These are phyloP conservation scores for Aptenodytes patagonicus DNA, from an alignment of 2,113 vertebrate species.

Conservation along the genomic window DNA sequence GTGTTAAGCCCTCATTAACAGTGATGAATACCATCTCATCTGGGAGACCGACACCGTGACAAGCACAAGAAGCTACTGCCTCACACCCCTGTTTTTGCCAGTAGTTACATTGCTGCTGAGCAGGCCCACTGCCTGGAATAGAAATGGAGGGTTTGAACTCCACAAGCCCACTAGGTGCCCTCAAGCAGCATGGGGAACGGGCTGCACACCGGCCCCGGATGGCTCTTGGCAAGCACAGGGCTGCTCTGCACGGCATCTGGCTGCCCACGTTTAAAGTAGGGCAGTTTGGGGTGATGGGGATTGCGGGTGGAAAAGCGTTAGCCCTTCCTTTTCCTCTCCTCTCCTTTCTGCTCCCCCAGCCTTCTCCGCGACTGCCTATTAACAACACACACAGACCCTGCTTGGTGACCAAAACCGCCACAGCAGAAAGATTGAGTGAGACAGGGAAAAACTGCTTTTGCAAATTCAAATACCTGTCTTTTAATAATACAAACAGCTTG, in stretches of 20 bases:
- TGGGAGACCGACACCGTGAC: rapidly evolving
- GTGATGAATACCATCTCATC: not conserved
- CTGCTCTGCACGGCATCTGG: not conserved
- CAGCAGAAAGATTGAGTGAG: not conserved
- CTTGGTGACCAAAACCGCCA: not conserved
- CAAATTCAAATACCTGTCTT: not conserved
- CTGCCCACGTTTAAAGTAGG: not conserved
- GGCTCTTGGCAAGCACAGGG: not conserved
- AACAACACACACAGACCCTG: not conserved
- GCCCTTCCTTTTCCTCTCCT: not conserved
- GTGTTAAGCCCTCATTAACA: not conserved
- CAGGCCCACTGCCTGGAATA: not conserved
- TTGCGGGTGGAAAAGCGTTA: not conserved
- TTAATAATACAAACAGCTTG: slow-evolving; percentile 9
- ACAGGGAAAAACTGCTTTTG: not conserved
- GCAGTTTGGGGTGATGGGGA: not conserved
- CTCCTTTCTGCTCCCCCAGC: not conserved
- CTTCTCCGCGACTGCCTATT: not conserved
- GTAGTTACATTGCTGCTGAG: not conserved
- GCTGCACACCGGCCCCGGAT: not conserved
- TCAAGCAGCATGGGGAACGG: rapidly evolving
- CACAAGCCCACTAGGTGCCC: not conserved
- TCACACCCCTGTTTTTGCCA: not conserved
- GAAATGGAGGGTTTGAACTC: not conserved
- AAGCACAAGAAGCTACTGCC: not conserved